phyloP scores from a whole-genome alignment of 53 echinoderm and acorn worm species.

The Mesocentrotus franciscanus region DNA sequence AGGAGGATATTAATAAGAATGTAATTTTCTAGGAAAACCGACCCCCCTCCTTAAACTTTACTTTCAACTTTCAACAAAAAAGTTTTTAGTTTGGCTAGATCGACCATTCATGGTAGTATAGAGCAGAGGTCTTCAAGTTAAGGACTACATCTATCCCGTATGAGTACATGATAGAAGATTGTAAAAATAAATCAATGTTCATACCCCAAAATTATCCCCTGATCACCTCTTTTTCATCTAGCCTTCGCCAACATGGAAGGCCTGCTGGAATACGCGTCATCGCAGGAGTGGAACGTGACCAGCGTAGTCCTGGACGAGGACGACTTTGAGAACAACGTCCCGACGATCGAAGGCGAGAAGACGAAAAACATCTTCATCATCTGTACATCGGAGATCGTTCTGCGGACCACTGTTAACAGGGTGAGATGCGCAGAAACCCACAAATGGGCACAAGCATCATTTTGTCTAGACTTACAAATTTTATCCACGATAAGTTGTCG shows the following conservation, averaged over 20 bases:
- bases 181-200: background rate
- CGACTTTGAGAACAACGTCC: slow-evolving; percentile 62
- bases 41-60: no score
- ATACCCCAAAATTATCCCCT: background rate
- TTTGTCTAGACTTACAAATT: background rate
- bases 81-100: no score
- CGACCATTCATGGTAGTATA: no score
- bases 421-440: background rate
- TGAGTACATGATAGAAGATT: background rate
- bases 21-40: no score
- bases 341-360: slow-evolving; percentile 68
- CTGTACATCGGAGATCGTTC: slow-evolving; percentile 74
- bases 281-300: slow-evolving; percentile 86
- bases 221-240: background rate
- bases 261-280: slow-evolving; percentile 77
- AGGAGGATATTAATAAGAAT: no score
- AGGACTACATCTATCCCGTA: no score
- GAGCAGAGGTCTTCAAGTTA: no score
- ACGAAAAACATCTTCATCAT: slow-evolving; percentile 85
- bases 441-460: no score
- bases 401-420: slow-evolving; percentile 63
- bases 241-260: slow-evolving; percentile 86
- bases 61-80: background rate
- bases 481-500: no score
- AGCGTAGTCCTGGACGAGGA: slow-evolving; percentile 73